phyloP scores from a whole-genome alignment of 2,797 vertebrate species.

The Platyrinchus mystaceus region DNA sequence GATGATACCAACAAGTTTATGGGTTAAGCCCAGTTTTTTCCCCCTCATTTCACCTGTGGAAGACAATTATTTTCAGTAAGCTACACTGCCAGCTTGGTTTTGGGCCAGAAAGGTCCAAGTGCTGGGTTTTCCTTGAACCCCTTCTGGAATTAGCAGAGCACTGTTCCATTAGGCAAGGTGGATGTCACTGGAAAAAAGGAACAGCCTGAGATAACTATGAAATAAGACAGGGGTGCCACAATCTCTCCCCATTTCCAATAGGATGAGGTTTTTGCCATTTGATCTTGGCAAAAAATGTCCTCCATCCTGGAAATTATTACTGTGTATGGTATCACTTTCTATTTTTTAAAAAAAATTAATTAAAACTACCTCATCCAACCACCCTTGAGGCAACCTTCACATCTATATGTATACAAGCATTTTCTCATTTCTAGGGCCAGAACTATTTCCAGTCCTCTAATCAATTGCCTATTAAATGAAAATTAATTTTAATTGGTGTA shows the following conservation, averaged over 20 bases:
- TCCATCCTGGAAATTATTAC: not conserved
- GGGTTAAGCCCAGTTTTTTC: not conserved
- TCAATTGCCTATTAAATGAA: not conserved
- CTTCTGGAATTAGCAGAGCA: not conserved
- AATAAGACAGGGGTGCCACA: not conserved
- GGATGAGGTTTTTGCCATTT: not conserved
- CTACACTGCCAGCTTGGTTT: not conserved
- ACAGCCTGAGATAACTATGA: not conserved
- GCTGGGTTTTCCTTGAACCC: not conserved
- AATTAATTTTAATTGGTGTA: slow-evolving; percentile 5
- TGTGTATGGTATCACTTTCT: not conserved
- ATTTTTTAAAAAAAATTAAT: not conserved
- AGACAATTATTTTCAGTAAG: not conserved
- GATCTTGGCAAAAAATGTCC: not conserved
- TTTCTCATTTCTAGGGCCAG: not conserved
- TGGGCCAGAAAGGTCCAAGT: not conserved
- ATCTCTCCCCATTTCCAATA: not conserved
- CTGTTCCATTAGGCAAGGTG: not conserved
- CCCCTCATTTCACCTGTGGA: not conserved
- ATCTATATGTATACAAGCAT: not conserved
- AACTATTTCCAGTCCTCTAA: not conserved
- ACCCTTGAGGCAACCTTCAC: not conserved
- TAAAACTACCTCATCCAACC: not conserved
- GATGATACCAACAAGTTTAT: not conserved
- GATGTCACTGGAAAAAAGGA: not conserved